These are phyloP conservation scores for Chrysotoxum bicinctum DNA, from an alignment of 2,888 invertebrate genomes.

Conservation along the genomic window DNA sequence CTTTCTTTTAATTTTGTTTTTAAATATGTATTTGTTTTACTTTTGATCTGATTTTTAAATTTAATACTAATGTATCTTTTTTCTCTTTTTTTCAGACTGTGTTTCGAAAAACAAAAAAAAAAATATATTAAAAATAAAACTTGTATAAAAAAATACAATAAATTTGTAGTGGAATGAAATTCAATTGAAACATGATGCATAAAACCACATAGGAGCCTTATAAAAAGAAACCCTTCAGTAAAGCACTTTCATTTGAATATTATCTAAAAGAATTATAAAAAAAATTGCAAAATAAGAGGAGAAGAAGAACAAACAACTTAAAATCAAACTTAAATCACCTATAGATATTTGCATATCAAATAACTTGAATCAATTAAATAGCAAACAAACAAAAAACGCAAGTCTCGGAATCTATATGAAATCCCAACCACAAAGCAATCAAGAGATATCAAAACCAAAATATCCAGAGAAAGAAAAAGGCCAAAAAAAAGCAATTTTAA, in stretches of 20 bases:
- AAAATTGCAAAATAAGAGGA: slow-evolving; percentile 16
- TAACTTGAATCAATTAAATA: slow-evolving; percentile 26
- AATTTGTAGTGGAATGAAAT: slow-evolving; percentile 45
- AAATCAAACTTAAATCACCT: slow-evolving; percentile 28
- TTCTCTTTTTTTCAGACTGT: slow-evolving; percentile 57
- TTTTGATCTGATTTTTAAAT: background rate
- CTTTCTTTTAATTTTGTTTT: too few species aligned
- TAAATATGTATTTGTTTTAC: too few species aligned
- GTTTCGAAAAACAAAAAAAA: slow-evolving; percentile 41
- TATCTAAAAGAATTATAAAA: background rate
- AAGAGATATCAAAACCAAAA: slow-evolving; percentile 13
- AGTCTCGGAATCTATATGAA: slow-evolving; percentile 44
- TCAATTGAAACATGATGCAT: slow-evolving; percentile 41
- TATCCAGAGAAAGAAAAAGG: slow-evolving; percentile 1
- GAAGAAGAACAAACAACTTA: slow-evolving; percentile 8
- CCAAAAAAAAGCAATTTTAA: slow-evolving; percentile 65
- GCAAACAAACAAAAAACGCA: background rate
- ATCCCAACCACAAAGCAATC: slow-evolving; percentile 24
- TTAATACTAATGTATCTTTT: background rate
- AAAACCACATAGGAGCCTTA: slow-evolving; percentile 61
- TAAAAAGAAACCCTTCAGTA: slow-evolving; percentile 1
- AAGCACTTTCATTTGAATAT: slow-evolving; percentile 27
- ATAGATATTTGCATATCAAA: slow-evolving; percentile 67
- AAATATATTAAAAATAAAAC: slow-evolving; percentile 34
- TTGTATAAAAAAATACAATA: slow-evolving; percentile 17